Conservation (phyloP, 2,113 vertebrate genomes). For the Solea solea region DNA sequence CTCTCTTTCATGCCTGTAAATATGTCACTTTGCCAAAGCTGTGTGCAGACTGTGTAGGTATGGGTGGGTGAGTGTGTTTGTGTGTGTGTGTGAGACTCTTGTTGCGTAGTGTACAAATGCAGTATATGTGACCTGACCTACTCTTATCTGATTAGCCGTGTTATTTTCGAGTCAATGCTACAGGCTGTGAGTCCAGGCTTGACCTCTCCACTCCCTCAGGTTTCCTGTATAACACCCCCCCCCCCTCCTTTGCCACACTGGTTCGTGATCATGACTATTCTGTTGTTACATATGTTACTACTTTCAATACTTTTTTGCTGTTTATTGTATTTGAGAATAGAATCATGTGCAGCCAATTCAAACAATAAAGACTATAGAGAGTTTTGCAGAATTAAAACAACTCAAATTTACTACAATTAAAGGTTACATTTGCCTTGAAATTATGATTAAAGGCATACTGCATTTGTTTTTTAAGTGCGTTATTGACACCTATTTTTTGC, state of each 20-base stretch:
- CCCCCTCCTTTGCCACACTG: background rate
- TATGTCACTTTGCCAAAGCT: conserved; percentile 53
- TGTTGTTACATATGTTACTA: background rate
- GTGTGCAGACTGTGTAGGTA: conserved; percentile 50
- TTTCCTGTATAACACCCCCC: background rate
- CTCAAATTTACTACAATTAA: too few relatives aligned
- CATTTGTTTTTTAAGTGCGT: too few relatives aligned
- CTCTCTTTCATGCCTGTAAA: conserved; percentile 45
- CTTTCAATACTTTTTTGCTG: too few relatives aligned
- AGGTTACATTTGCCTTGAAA: too few relatives aligned
- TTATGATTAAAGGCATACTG: too few relatives aligned
- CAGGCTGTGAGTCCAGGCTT: conserved; percentile 47
- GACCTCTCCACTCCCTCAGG: conserved; percentile 20
- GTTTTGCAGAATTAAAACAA: too few relatives aligned
- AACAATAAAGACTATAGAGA: too few relatives aligned
- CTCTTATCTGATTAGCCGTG: conserved; percentile 55
- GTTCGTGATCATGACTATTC: conserved; percentile 11
- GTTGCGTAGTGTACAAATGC: conserved; percentile 21
- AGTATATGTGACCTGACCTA: conserved; percentile 54
- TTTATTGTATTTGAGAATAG: too few relatives aligned
- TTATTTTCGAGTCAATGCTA: conserved; percentile 50
- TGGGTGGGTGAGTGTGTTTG: too few relatives aligned
- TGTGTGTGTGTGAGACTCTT: background rate
- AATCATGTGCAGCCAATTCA: too few relatives aligned
- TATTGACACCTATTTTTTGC: too few relatives aligned